Percentiles rank a stretch among this genome's conserved stretches.
Conservation (phyloP, 2,113 vertebrate genomes). For the Melanocharis versteri region DNA sequence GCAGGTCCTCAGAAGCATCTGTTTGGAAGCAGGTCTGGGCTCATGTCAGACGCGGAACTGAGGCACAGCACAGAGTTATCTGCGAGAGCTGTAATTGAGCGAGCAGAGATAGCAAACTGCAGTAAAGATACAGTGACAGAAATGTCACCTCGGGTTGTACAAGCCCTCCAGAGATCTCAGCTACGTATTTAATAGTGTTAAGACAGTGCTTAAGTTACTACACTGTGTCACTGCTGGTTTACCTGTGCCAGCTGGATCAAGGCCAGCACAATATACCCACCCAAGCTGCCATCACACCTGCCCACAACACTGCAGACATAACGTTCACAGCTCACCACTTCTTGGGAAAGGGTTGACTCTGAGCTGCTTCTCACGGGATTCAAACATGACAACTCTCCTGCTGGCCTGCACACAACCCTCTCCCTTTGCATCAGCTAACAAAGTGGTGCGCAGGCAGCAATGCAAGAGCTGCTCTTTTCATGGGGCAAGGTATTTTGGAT, state of each 20-base stretch:
- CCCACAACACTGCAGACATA: neutral
- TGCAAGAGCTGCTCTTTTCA: neutral
- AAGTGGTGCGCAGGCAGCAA: neutral
- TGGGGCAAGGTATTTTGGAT: neutral
- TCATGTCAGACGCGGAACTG: neutral
- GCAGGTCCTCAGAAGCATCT: slow-evolving; percentile 2
- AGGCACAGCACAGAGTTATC: neutral
- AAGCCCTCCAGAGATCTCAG: slow-evolving; percentile 24
- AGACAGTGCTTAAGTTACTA: slow-evolving; percentile 7
- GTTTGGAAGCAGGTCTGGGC: neutral
- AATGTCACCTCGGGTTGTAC: neutral
- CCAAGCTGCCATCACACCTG: slow-evolving; percentile 24
- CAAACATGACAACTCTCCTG: neutral
- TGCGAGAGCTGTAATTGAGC: neutral
- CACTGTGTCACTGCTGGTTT: neutral
- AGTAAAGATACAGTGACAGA: neutral
- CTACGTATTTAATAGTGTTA: neutral
- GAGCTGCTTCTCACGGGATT: neutral
- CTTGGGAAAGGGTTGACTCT: neutral
- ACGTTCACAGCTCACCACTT: neutral
- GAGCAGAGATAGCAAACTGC: neutral
- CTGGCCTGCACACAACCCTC: neutral
- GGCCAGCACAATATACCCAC: neutral
- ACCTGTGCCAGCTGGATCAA: slow-evolving; percentile 48
- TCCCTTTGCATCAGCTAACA: neutral